These are phyloP conservation scores for Channa striata DNA, from an alignment of 2,797 vertebrate species.

Conservation along the genomic window DNA sequence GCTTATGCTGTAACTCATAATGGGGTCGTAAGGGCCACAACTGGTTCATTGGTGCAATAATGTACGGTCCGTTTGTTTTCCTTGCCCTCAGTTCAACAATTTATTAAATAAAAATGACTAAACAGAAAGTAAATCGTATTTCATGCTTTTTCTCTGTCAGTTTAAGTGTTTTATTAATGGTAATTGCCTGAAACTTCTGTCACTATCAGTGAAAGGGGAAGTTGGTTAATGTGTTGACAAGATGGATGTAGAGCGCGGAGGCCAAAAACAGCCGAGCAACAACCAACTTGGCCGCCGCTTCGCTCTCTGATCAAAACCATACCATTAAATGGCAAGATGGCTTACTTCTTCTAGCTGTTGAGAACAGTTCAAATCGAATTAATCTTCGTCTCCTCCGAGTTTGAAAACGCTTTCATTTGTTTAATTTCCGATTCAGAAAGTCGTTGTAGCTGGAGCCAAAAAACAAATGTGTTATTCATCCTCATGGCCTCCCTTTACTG, in stretches of 20 bases:
- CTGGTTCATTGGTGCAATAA: slow-evolving; percentile 5
- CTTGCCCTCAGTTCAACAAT: slow-evolving; percentile 27
- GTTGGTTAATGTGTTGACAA: slow-evolving; percentile 64
- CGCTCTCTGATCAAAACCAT: slow-evolving; percentile 65
- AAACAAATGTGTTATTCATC: slow-evolving; percentile 78
- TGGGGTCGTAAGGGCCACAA: slow-evolving; percentile 22
- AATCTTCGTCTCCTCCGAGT: slow-evolving; percentile 57
- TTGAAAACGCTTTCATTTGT: slow-evolving; percentile 60
- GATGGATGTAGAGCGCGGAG: slow-evolving; percentile 50
- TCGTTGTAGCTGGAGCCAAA: slow-evolving; percentile 57
- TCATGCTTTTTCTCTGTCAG: slow-evolving; percentile 38
- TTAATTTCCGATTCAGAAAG: slow-evolving; percentile 64
- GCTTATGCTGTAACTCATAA: too few species aligned
- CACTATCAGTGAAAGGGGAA: slow-evolving; percentile 52
- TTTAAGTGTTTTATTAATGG: slow-evolving; percentile 37
- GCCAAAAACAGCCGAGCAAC: slow-evolving; percentile 61
- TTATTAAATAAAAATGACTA: slow-evolving; percentile 6
- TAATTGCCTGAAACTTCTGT: slow-evolving; percentile 28
- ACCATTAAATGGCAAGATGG: slow-evolving; percentile 43
- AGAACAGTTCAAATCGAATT: slow-evolving; percentile 63
- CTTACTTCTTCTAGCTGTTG: slow-evolving; percentile 46
- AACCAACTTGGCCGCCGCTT: slow-evolving; percentile 49
- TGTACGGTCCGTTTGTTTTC: not conserved
- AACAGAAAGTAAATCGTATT: slow-evolving; percentile 55
- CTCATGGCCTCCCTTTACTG: slow-evolving; percentile 58